Evolutionary conservation across 2,113 vertebrate genomes (phyloP), one percentile per base, ranked within the genome.

Genomic region (Oryzias celebensis): DNA sequence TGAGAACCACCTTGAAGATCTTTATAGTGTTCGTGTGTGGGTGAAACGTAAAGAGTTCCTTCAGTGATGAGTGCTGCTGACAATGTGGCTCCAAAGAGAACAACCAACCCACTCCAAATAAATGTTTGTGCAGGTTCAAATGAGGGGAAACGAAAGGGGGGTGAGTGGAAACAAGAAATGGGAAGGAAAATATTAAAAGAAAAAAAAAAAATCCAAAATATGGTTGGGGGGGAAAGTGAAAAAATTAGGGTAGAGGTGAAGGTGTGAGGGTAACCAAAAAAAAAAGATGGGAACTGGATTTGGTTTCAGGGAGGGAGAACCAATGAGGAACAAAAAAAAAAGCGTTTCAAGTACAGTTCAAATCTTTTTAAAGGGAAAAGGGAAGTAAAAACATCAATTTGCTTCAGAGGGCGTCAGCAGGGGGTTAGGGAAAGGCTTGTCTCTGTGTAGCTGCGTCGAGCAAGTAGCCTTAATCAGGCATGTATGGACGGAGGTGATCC

Each of bases 271-370:
- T 63, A 18, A 10, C 2, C n/a, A 31, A 66, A 54, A 50, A 59
- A 78, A 87, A 82, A 88, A 90, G 76, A 88, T 84, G 87, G 88
- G 91, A 85, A 92, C 89, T 88, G 91, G 93, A 88, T 88, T 20
- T 91, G 90, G 90, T 91, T 92, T 94, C 92, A 93, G 91, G 80
- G 93, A 92, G 78, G 82, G 91, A 87, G 79, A 88, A 84, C 90
- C 87, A 92, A 90, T 92, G 93, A 74, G 69, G 77, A 78, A 94
- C 93, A 93, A 87, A 92, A 91, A 94, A 91, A 90, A 94, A 87
- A 83, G 93, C 94, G 94, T 95, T 97, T 95, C 96, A 95, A 96
- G 93, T 93, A 94, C 93, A 93, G 96, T 96, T 96, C 96, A 95
- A 91, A 94, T 95, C 88, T 94, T 93, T 93, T 92, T 94, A 89